phyloP scores from a whole-genome alignment of 2,888 invertebrate genomes.

The Dolichomitus sp. region DNA sequence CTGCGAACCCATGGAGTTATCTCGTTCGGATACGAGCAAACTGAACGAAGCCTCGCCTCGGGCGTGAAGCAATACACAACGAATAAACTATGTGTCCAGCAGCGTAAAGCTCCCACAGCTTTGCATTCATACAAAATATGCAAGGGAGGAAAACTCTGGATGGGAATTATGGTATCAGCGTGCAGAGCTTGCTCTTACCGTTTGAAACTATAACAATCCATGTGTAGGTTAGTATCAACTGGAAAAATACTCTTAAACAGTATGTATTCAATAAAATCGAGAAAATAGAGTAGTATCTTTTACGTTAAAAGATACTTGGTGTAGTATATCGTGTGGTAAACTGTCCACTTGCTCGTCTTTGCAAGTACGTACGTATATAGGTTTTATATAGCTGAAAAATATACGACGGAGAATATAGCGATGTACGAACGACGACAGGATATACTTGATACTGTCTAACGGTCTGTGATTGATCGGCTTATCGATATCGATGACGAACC shows the following conservation, averaged over 20 bases:
- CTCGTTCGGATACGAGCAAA: slow-evolving; percentile 8
- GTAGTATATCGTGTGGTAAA: slow-evolving; percentile 29
- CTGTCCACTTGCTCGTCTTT: slow-evolving; percentile 22
- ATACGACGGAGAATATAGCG: slow-evolving; percentile 16
- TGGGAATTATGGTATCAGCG: neutral
- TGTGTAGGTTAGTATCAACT: neutral
- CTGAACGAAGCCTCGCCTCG: slow-evolving; percentile 10
- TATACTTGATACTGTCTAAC: slow-evolving; percentile 59
- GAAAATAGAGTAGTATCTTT: neutral
- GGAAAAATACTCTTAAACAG: neutral
- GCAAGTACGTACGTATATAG: neutral
- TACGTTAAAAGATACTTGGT: slow-evolving; percentile 5
- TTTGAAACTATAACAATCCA: neutral
- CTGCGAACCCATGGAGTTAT: slow-evolving; percentile 35
- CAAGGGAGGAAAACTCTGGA: neutral
- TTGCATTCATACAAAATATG: neutral
- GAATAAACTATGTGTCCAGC: slow-evolving; percentile 10
- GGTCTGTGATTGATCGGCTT: slow-evolving; percentile 64
- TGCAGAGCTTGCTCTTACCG: neutral
- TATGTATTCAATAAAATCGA: neutral
- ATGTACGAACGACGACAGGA: slow-evolving; percentile 37
- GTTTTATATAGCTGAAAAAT: slow-evolving; percentile 4
- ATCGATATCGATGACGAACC: slow-evolving; percentile 60
- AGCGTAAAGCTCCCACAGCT: neutral
- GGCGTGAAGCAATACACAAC: neutral